Evolutionary conservation across 2,113 vertebrate species (phyloP), one percentile per base, ranked within the genome.

Genomic region (Nannobrachium achirus): DNA sequence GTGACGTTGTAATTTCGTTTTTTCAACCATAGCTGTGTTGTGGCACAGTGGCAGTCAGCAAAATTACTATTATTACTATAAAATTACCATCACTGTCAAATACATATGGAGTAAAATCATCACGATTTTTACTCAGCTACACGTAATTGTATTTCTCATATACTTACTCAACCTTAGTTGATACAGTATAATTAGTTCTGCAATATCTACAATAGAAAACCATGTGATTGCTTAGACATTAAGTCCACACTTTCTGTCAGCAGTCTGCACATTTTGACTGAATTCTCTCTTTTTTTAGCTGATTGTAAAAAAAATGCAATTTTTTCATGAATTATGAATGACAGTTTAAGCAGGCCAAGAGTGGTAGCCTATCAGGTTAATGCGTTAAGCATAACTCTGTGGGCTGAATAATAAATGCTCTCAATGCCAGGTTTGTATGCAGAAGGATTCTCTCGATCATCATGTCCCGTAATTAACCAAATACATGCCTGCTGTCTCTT

Each of bases 321-420:
- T 56, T 71, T 75, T 71, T 59, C 68, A 66, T 85, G 74, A 76
- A 82, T 89, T 75, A 87, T 84, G 69, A 75, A 87, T 69, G 76
- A 41, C 72, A 61, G 72, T 75, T 78, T 65, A 33, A 69, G 9
- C 51, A 45, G 15, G 57, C 52, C 56, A 65, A 60, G 75, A 70
- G 58, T 40, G 8, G 1, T 11, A 56, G 25, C 10, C 50, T 59
- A 62, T 80, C 38, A 42, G 63, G 76, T 58, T 33, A 33, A 44
- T 68, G 75, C 63, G 65, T 69, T 16, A 4, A 25, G 19, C 58
- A 60, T 40, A 33, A 40, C 53, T 71, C 66, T 50, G 46, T 59
- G 18, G 14, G 56, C 39, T 48, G 56, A 10, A 38, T n/a, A 11
- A 7, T 50, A 18, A 6, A 55, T 7, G 46, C 4, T 72, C 41